Conservation (phyloP, 2,113 vertebrate species). For the Poecilia latipinna region DNA sequence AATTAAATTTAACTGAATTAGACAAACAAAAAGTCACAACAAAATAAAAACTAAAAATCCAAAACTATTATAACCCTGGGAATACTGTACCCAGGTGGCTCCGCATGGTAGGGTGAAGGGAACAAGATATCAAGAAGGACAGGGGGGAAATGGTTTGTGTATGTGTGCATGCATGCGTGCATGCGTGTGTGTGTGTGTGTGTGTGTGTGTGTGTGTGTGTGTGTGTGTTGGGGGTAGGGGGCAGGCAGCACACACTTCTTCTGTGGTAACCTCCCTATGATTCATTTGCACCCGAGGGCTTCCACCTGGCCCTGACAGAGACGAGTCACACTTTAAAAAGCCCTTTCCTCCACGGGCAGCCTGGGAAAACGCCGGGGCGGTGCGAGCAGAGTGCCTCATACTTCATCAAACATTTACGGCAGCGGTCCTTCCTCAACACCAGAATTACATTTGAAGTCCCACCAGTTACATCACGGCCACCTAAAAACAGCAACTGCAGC, state of each 20-base stretch:
- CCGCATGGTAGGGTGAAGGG: slow-evolving; percentile 11
- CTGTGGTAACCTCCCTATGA: slow-evolving; percentile 43
- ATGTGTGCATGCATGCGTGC: neutral
- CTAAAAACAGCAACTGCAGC: slow-evolving; percentile 55
- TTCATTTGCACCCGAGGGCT: slow-evolving; percentile 46
- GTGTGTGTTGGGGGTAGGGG: slow-evolving; percentile 1
- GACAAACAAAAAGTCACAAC: too few species aligned
- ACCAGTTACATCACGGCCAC: slow-evolving; percentile 51
- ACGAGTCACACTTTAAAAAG: slow-evolving; percentile 42
- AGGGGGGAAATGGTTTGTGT: neutral
- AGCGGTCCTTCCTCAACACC: slow-evolving; percentile 51
- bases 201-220: too few species aligned
- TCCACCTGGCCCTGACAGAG: slow-evolving; percentile 57
- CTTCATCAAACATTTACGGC: slow-evolving; percentile 71
- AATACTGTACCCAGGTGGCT: slow-evolving; percentile 25
- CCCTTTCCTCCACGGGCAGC: slow-evolving; percentile 49
- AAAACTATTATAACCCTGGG: too few species aligned
- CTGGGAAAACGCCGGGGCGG: slow-evolving; percentile 18
- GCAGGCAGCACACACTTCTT: slow-evolving; percentile 17
- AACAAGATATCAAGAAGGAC: slow-evolving; percentile 10
- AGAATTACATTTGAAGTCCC: slow-evolving; percentile 70
- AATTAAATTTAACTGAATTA: too few species aligned
- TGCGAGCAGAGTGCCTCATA: slow-evolving; percentile 42
- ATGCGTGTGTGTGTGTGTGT: too few species aligned
- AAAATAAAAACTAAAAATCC: too few species aligned